Base-by-base conservation (phyloP, 2,113 vertebrate species). In the Nothoprocta perdicaria region DNA sequence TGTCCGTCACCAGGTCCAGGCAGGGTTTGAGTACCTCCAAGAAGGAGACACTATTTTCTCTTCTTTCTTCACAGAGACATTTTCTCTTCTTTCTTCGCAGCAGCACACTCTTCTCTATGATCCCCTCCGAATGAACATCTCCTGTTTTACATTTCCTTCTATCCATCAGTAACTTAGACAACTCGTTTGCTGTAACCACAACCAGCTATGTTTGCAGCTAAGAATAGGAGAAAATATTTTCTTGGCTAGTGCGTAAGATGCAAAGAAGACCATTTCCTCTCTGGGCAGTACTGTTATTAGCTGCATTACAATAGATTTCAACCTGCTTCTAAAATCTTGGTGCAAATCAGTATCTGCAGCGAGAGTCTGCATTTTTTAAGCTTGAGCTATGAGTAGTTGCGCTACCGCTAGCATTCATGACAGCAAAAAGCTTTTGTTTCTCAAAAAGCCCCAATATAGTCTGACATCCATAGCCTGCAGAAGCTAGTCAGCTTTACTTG, bases 301-400 rank as follows among this genome's bases (percentile, higher is more conserved):
- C 40, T 4, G 19, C 4, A 21, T 71, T 55, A 65, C 14, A 9
- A 24, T 52, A 31, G 0, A 2, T 78, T 89, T 89, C 61, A 52
- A 65, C 21, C 35, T 48, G 12, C 22, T 73, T 88, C 55, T 83
- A 40, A 76, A 90, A 84, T 73, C 53, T 14, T 57, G 43, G 14
- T 66, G 43, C 48, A 17, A 63, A 38, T 35, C 23, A 87, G 58
- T 60, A 73, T 4, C 48, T 67, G 12, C 21, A 58, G 45, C 6
- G 38, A 71, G 13, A 67, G 38, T 22, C 19, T 16, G 41, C 33
- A 24, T 5, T 23, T 2, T 38, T n/a, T 24, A 38, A 14, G 43
- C 26, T n/a, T 31, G 35, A 53, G 24, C n/a, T 35, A 17, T 0
- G 0, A 55, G 31, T 4, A 41, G 33, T 31, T 8, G 0, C 1